phyloP scores from a whole-genome alignment of 2,113 vertebrate genomes.

The Arizona elegans region DNA sequence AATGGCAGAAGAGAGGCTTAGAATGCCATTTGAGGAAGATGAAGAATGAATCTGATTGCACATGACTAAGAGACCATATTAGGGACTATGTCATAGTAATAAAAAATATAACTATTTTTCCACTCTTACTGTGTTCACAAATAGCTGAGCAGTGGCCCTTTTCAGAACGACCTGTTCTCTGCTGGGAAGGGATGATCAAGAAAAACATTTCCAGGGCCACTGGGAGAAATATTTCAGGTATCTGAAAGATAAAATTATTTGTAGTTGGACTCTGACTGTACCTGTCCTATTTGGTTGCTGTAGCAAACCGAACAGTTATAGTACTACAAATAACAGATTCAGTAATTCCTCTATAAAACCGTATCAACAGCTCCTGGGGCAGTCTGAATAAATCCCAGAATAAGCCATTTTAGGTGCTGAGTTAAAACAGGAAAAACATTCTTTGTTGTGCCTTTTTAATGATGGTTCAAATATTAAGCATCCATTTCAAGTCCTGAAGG shows the following conservation, averaged over 20 bases:
- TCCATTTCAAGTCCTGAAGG: not conserved
- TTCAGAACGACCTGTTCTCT: not conserved
- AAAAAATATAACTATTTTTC: not conserved
- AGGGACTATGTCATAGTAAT: not conserved
- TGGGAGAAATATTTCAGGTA: not conserved
- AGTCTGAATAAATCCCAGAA: not conserved
- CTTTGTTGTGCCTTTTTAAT: not conserved
- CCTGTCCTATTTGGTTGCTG: not conserved
- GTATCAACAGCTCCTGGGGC: not conserved
- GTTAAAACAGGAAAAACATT: not conserved
- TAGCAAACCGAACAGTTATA: not conserved
- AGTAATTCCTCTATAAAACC: not conserved
- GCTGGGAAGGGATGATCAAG: not conserved
- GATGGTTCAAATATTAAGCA: not conserved
- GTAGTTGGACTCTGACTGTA: not conserved
- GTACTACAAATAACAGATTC: not conserved
- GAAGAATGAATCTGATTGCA: not conserved
- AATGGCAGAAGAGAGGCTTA: not conserved
- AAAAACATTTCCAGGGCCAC: not conserved
- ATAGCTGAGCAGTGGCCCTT: not conserved
- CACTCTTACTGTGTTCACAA: not conserved
- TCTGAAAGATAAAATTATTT: not conserved
- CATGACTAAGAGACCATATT: not conserved
- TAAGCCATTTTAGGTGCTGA: not conserved
- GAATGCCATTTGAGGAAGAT: not conserved